phyloP scores from a whole-genome alignment of 1,140 invertebrate species.

The Drosophila elegans region DNA sequence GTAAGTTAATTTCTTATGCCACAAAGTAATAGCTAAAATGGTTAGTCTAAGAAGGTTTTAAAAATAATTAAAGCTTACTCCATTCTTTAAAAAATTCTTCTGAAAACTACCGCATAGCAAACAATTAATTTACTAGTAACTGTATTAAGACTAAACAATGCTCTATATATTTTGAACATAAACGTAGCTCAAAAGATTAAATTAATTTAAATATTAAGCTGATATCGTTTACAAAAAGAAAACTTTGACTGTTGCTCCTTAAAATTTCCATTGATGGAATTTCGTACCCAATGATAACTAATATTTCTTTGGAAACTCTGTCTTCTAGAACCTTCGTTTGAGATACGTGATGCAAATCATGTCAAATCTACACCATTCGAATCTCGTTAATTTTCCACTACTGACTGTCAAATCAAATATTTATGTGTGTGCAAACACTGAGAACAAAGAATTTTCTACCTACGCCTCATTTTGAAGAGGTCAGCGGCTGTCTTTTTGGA shows the following conservation, averaged over 20 bases:
- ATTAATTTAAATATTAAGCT: too few relatives aligned
- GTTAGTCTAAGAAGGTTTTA: neutral
- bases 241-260: too few relatives aligned
- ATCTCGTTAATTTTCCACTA: conserved; percentile 43
- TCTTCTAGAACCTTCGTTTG: conserved; percentile 3
- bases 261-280: conserved; percentile 1
- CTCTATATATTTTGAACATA: too few relatives aligned
- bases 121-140: too few relatives aligned
- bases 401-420: conserved; percentile 30
- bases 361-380: neutral
- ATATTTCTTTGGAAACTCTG: too few relatives aligned
- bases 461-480: neutral
- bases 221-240: too few relatives aligned
- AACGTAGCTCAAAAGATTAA: too few relatives aligned
- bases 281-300: neutral
- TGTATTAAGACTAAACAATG: too few relatives aligned
- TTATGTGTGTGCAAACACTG: conserved; percentile 8
- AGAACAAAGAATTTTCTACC: conserved; percentile 16
- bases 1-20: neutral
- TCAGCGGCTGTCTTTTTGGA: conserved; percentile 31
- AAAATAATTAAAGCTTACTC: neutral
- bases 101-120: too few relatives aligned
- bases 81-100: too few relatives aligned
- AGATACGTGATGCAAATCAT: conserved; percentile 34
- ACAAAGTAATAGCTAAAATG: neutral